A percentile compares a stretch with the other conserved stretches of the same genome.
phyloP scores from a whole-genome alignment of 2,113 vertebrate species.

The Nothocercus nigrocapillus region DNA sequence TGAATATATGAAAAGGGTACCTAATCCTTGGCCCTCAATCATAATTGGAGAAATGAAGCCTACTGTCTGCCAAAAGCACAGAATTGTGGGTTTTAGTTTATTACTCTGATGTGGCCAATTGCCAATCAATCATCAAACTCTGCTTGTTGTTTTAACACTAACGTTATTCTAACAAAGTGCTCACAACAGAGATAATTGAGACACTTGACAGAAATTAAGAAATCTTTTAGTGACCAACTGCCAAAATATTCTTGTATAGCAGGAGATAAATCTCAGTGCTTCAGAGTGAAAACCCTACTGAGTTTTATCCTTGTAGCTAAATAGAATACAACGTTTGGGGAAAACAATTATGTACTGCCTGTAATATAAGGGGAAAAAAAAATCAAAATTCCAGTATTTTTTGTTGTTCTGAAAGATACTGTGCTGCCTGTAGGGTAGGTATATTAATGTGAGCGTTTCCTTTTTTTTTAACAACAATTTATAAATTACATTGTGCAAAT shows the following conservation, averaged over 20 bases:
- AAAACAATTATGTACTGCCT: not conserved
- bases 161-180: not conserved
- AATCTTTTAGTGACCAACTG: not conserved
- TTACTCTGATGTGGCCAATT: not conserved
- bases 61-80: not conserved
- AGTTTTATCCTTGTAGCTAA: not conserved
- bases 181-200: not conserved
- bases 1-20: not conserved
- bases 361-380: fast-evolving
- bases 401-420: not conserved
- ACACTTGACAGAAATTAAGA: not conserved
- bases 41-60: not conserved
- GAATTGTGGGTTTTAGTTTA: not conserved
- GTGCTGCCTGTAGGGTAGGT: not conserved
- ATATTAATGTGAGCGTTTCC: not conserved
- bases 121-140: not conserved
- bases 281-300: not conserved
- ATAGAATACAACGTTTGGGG: not conserved
- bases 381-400: not conserved
- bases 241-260: not conserved
- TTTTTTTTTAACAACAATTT: not conserved
- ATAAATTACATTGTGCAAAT: not conserved
- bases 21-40: not conserved
- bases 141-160: not conserved
- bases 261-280: not conserved